A percentile compares a stretch with the other conserved stretches of the same genome.
Evolutionary conservation across 2,888 invertebrate species (phyloP).

Genomic region (Dasysyrphus tricinctus): DNA sequence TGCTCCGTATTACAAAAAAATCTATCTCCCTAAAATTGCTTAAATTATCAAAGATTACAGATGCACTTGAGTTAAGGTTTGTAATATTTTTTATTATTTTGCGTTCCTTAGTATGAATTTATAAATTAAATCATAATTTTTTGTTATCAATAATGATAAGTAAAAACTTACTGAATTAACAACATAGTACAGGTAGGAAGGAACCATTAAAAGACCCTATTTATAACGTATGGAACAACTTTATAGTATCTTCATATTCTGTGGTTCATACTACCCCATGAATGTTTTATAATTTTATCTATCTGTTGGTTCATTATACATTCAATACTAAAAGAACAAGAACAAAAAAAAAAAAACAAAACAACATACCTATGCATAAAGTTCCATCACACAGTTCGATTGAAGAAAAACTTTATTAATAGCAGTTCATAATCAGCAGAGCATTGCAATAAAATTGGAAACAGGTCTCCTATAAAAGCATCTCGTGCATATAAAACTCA

Average conservation of each 20-base stretch:
- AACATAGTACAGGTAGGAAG: background rate
- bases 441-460: constrained; percentile 69
- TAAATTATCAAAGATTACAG: no score
- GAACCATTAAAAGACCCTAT: background rate
- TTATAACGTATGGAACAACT: background rate
- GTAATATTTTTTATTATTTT: no score
- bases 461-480: constrained; percentile 63
- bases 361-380: constrained; percentile 1
- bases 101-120: background rate
- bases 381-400: background rate
- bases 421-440: constrained; percentile 63
- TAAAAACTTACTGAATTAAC: background rate
- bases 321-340: background rate
- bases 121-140: background rate
- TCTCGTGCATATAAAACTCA: constrained; percentile 55
- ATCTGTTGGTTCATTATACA: background rate
- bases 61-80: no score
- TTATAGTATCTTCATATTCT: background rate
- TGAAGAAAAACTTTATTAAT: constrained; percentile 51
- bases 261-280: background rate
- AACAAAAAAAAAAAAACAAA: constrained; percentile 28
- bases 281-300: constrained; percentile 16
- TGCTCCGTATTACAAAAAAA: no score
- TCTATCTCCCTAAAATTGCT: no score
- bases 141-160: background rate